Conservation (phyloP, 1,140 invertebrate genomes). For the Triops longicaudatus region DNA sequence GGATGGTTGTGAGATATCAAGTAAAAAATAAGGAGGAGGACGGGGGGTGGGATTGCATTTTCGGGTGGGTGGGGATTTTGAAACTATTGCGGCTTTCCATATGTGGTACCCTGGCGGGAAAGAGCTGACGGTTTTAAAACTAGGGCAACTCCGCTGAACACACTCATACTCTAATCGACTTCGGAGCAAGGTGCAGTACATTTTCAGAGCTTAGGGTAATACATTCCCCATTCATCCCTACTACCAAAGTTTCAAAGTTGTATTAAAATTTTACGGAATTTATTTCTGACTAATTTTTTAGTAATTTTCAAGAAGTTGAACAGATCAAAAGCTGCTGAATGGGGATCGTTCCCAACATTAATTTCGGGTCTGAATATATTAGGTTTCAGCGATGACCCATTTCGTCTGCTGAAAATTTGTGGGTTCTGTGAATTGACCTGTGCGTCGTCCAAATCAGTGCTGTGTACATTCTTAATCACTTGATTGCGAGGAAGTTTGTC, state of each 20-base stretch:
- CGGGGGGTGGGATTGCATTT: neutral
- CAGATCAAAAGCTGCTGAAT: neutral
- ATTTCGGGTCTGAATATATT: neutral
- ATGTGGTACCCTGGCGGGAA: constrained; percentile 12
- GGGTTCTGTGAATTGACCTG: neutral
- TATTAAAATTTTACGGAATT: neutral
- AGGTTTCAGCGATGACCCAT: neutral
- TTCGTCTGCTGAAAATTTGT: constrained; percentile 1
- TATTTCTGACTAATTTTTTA: neutral
- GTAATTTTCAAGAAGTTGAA: neutral
- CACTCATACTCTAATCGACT: neutral
- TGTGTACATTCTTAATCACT: neutral
- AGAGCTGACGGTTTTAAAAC: constrained; percentile 11
- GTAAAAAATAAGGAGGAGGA: neutral
- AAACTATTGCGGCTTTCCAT: neutral
- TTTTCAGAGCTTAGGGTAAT: constrained; percentile 9
- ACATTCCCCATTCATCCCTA: neutral
- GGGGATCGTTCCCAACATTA: neutral
- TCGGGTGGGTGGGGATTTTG: neutral
- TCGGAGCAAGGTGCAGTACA: neutral
- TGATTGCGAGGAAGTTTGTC: neutral
- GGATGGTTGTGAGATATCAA: neutral
- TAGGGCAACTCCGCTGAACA: neutral
- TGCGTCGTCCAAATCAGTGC: neutral
- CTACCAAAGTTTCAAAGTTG: neutral